These are phyloP conservation scores for Nephrotoma appendiculata DNA, from an alignment of 2,888 invertebrate species.

Conservation along the genomic window DNA sequence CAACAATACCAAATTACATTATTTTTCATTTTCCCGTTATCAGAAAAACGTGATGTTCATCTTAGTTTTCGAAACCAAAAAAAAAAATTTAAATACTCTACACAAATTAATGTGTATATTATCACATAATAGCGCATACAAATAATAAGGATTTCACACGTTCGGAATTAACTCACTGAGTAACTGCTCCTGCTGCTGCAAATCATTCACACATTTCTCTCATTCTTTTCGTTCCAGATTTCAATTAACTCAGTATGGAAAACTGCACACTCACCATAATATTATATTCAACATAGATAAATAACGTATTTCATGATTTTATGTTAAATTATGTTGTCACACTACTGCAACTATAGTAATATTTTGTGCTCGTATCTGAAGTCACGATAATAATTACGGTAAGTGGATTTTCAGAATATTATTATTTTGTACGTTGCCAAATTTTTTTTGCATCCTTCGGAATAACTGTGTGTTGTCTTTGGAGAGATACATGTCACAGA, in stretches of 20 bases:
- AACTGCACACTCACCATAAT: not conserved
- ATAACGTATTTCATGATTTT: not conserved
- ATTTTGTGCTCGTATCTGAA: not conserved
- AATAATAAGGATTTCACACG: not conserved
- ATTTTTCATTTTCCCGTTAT: not conserved
- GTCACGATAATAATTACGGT: not conserved
- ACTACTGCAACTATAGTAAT: not conserved
- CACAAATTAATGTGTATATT: not conserved
- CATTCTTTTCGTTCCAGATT: not conserved
- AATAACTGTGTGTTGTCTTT: not conserved
- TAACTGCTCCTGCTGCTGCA: not conserved
- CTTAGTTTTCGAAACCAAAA: not conserved
- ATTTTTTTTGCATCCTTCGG: not conserved
- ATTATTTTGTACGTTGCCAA: not conserved
- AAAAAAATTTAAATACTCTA: not conserved
- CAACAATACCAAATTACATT: not conserved
- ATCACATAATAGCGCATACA: not conserved
- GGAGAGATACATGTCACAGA: not conserved
- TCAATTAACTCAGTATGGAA: not conserved
- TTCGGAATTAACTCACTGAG: not conserved
- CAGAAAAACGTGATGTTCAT: not conserved
- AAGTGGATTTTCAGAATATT: not conserved
- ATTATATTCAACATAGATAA: not conserved
- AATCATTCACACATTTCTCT: not conserved
- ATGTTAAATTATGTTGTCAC: not conserved